Base-by-base conservation (phyloP, 1,140 invertebrate species). In the Drosophila oshimai region DNA sequence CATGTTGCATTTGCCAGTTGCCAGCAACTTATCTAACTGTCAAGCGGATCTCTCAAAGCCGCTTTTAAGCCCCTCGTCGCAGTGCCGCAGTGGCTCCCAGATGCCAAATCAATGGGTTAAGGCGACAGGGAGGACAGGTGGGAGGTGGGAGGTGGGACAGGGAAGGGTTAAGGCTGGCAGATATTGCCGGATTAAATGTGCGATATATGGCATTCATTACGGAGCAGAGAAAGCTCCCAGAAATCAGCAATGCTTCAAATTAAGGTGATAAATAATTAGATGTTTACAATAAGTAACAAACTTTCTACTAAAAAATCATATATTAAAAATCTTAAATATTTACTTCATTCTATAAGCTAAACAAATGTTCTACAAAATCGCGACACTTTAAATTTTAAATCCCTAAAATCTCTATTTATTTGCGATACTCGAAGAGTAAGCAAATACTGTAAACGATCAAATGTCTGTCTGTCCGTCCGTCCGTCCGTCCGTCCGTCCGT, bases 1-100 rank as follows among this genome's bases (percentile, higher is more conserved):
- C 45, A 67, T 68, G 61, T 68, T 54, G 47, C 64, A 68, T 53
- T 68, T 68, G 62, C 37, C 64, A 68, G 47, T 68, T 68, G 64
- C 24, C 62, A 68, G 29, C 62, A 68, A 68, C 47, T 65, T 65
- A 50, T 65, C 62, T 65, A 65, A 65, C 62, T 65, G 58, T 65
- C 42, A 41, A 65, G 62, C 58, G 62, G 39, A 24, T 31, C 64
- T 44, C 37, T 28, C 15, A 67, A 44, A 68, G 64, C 37, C 44
- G 62, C 42, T 49, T 49, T 26, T 41, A 60, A 65, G 60, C 42
- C 34, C 58, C 58, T 2, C 18, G 24, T 28, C 34, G 12, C n/a
- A n/a, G 4, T 20, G 15, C 9, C 18, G 22, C 5, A 9, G n/a
- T n/a, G n/a, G 15, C 24, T 62, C 41, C 61, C 31, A 26, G 28